Conservation (phyloP, 2,797 vertebrate genomes). For the Acipenser transmontanus region DNA sequence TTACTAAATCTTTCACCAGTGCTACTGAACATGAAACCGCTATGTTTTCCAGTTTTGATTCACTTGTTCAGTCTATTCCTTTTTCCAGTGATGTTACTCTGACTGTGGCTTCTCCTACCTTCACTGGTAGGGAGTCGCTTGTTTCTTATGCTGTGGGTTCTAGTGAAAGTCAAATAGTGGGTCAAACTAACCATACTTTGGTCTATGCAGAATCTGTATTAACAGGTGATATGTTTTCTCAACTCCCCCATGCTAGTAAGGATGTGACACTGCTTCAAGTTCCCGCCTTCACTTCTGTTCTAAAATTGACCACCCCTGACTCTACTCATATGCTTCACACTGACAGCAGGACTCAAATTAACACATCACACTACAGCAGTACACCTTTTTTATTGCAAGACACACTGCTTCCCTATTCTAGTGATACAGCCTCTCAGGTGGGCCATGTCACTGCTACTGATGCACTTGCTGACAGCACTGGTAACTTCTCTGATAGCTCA, state of each 20-base stretch:
- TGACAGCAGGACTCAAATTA: background rate
- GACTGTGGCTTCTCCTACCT: slow-evolving; percentile 46
- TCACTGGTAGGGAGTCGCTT: slow-evolving; percentile 60
- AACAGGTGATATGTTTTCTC: background rate
- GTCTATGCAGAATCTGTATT: slow-evolving; percentile 43
- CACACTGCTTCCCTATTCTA: background rate
- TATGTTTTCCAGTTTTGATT: slow-evolving; percentile 45
- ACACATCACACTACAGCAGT: slow-evolving; percentile 21
- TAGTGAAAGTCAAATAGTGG: slow-evolving; percentile 17
- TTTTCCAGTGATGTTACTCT: slow-evolving; percentile 61
- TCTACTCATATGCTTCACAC: slow-evolving; percentile 36
- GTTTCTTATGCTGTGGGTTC: slow-evolving; percentile 55
- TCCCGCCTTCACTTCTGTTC: slow-evolving; percentile 20
- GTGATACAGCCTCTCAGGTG: slow-evolving; percentile 27
- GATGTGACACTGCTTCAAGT: slow-evolving; percentile 30
- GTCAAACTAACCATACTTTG: slow-evolving; percentile 32
- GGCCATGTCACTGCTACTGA: slow-evolving; percentile 12
- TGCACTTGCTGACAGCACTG: slow-evolving; percentile 29
- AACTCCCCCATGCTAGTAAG: slow-evolving; percentile 26
- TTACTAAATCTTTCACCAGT: slow-evolving; percentile 48
- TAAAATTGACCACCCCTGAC: slow-evolving; percentile 33
- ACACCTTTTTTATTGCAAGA: slow-evolving; percentile 31
- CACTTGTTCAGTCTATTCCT: slow-evolving; percentile 56
- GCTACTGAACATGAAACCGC: slow-evolving; percentile 48
- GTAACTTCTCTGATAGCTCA: slow-evolving; percentile 39